Conservation (phyloP, 1,140 invertebrate genomes). For the Solen grandis region DNA sequence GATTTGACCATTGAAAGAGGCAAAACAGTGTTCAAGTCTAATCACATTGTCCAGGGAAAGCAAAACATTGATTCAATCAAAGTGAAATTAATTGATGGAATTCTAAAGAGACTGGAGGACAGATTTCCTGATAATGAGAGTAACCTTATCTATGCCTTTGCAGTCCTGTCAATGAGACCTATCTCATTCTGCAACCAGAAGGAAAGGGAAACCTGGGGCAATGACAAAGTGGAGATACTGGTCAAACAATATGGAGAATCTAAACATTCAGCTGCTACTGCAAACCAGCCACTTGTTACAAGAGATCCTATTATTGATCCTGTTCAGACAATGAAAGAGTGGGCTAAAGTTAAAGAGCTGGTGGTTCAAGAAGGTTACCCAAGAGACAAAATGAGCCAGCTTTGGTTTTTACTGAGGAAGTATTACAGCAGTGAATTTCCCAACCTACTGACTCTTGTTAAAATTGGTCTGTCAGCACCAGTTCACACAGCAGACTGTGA, state of each 20-base stretch:
- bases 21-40: slow-evolving; percentile 3
- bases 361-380: not conserved
- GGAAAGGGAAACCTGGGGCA: not conserved
- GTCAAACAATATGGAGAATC: slow-evolving; percentile 16
- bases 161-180: slow-evolving; percentile 13
- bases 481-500: not conserved
- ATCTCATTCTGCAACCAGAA: slow-evolving; percentile 7
- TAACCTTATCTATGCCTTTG: slow-evolving; percentile 36
- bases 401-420: not conserved
- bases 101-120: slow-evolving; percentile 8
- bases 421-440: no score
- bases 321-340: not conserved
- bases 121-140: slow-evolving; percentile 36
- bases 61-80: slow-evolving; percentile 4
- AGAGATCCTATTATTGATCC: not conserved
- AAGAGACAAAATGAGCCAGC: not conserved
- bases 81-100: slow-evolving; percentile 21
- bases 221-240: slow-evolving; percentile 16
- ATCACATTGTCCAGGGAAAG: slow-evolving; percentile 12
- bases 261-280: not conserved
- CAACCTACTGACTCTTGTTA: not conserved
- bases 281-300: not conserved
- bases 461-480: not conserved
- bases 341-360: not conserved
- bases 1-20: not conserved